Evolutionary conservation across 2,888 invertebrate genomes (phyloP).

Genomic region (Oligia fasciuncula): DNA sequence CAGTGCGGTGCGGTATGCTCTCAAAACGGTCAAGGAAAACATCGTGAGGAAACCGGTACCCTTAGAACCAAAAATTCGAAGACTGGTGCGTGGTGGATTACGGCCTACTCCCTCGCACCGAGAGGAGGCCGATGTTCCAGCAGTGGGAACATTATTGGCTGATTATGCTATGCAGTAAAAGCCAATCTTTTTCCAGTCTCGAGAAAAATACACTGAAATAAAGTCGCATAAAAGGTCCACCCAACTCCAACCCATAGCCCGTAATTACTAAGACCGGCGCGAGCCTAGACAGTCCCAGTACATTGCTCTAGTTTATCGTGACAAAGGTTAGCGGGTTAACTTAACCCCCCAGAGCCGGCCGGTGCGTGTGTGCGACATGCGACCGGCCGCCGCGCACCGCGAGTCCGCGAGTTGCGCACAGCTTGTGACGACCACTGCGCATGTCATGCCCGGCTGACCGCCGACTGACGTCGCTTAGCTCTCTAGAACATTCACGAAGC

Average conservation of each 20-base stretch:
- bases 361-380: slow-evolving; percentile 42
- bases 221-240: slow-evolving; percentile 21
- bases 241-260: slow-evolving; percentile 3
- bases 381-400: slow-evolving; percentile 27
- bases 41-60: background rate
- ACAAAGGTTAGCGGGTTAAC: slow-evolving; percentile 59
- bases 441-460: slow-evolving; percentile 63
- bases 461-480: slow-evolving; percentile 66
- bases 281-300: slow-evolving; percentile 40
- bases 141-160: background rate
- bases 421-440: slow-evolving; percentile 55
- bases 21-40: background rate
- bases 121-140: background rate
- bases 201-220: background rate
- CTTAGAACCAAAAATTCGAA: background rate
- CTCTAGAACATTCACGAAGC: slow-evolving; percentile 77
- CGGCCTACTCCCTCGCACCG: background rate
- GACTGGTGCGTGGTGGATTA: no score
- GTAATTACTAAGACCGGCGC: slow-evolving; percentile 28
- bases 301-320: slow-evolving; percentile 55
- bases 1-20: background rate
- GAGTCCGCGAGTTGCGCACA: slow-evolving; percentile 61
- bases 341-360: slow-evolving; percentile 53
- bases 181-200: background rate
- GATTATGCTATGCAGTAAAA: background rate